phyloP scores from a whole-genome alignment of 1,140 invertebrate genomes.

The Gerris buenoi region DNA sequence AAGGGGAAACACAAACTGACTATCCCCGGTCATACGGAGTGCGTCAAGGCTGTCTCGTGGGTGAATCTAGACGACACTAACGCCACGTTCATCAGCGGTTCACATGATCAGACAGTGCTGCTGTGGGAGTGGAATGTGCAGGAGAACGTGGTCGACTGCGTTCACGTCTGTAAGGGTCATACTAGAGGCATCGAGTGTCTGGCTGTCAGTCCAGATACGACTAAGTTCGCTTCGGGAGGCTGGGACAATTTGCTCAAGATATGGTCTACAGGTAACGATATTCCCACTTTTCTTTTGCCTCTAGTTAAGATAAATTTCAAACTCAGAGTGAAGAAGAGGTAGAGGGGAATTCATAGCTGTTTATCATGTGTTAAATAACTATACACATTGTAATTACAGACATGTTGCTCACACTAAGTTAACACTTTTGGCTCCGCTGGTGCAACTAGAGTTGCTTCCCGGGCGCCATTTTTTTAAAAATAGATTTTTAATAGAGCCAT shows the following conservation, averaged over 20 bases:
- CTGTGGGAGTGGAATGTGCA: constrained; percentile 76
- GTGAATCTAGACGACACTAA: constrained; percentile 45
- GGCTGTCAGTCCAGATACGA: constrained; percentile 45
- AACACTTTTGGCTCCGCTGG: no score
- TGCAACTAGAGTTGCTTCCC: no score
- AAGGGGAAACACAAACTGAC: constrained; percentile 69
- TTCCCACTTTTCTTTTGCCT: no score
- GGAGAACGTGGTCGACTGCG: constrained; percentile 60
- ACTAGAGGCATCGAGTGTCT: constrained; percentile 76
- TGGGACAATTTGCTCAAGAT: constrained; percentile 77
- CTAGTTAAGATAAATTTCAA: no score
- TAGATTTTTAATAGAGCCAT: no score
- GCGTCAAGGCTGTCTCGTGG: constrained; percentile 79
- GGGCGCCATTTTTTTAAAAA: no score
- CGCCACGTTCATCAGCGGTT: constrained; percentile 63
- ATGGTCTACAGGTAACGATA: constrained; percentile 51
- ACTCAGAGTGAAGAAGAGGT: no score
- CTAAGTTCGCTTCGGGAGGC: constrained; percentile 70
- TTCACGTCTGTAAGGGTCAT: constrained; percentile 72
- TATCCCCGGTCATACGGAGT: constrained; percentile 70
- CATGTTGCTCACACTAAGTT: no score
- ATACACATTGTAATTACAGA: no score
- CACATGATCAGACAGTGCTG: constrained; percentile 82
- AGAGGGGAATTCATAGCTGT: no score
- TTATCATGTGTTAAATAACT: no score